These are phyloP conservation scores for Bellardia pandia DNA, from an alignment of 2,888 invertebrate species.

Conservation along the genomic window DNA sequence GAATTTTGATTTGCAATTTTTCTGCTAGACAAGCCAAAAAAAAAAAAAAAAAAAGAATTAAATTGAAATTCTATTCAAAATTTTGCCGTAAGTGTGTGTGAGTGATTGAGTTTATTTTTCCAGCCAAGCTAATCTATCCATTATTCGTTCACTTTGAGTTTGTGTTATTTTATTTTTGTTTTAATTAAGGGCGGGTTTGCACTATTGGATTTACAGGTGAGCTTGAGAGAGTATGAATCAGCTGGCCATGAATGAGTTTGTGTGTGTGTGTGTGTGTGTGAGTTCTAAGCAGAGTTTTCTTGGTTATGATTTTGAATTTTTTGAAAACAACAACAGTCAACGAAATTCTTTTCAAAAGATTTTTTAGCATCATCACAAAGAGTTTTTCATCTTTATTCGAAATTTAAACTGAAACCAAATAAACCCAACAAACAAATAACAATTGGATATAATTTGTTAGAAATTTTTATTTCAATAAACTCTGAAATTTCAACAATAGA, in stretches of 20 bases:
- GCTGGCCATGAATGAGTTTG: constrained; percentile 46
- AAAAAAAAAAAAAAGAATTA: background rate
- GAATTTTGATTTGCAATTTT: constrained; percentile 11
- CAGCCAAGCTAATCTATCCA: background rate
- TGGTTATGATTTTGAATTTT: constrained; percentile 79
- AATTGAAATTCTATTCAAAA: background rate
- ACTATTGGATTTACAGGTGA: background rate
- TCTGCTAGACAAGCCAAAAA: background rate
- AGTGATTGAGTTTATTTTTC: background rate
- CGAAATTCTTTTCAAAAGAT: background rate
- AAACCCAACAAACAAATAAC: constrained; percentile 41
- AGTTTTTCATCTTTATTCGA: constrained; percentile 44
- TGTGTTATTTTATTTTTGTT: background rate
- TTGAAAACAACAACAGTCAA: constrained; percentile 5
- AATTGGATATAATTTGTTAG: constrained; percentile 65
- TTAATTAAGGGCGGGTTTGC: background rate
- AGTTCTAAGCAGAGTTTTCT: constrained; percentile 81
- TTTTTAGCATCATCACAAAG: constrained; percentile 46
- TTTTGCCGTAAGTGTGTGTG: constrained; percentile 37
- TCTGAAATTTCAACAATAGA: constrained; percentile 50
- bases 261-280: constrained; percentile 44
- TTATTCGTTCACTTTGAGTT: background rate
- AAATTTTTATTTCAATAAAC: constrained; percentile 56
- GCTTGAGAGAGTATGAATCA: constrained; percentile 32
- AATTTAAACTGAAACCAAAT: constrained; percentile 23